Evolutionary conservation across 2,888 invertebrate species (phyloP).

Genomic region (Cataglyphis livida): DNA sequence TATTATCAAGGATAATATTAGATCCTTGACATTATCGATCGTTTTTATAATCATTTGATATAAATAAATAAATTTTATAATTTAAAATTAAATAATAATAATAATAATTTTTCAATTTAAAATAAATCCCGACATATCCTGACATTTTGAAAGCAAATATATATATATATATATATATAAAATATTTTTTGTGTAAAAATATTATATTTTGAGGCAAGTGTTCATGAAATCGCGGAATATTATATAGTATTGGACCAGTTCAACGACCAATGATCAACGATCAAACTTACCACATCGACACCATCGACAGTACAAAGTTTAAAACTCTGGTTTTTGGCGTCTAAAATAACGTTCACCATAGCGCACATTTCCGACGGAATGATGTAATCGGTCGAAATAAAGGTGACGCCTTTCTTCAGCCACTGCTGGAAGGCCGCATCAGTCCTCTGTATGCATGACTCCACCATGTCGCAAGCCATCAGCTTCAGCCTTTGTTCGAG

Average conservation of each 20-base stretch:
- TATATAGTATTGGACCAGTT: neutral
- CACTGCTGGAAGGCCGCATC: constrained; percentile 94
- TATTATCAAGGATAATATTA: neutral
- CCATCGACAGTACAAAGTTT: constrained; percentile 98
- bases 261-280: neutral
- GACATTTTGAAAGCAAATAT: neutral
- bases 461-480: constrained; percentile 99
- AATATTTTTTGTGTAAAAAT: neutral
- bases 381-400: constrained; percentile 98
- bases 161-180: neutral
- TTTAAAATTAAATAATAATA: neutral
- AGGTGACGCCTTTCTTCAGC: constrained; percentile 96
- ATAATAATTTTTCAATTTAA: too few relatives aligned
- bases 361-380: constrained; percentile 99
- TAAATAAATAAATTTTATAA: neutral
- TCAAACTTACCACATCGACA: constrained; percentile 94
- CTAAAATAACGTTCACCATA: constrained; percentile 99
- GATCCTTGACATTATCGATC: constrained; percentile 2
- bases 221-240: neutral
- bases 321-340: constrained; percentile 98
- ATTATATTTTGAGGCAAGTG: neutral
- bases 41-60: neutral
- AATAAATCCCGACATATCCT: too few relatives aligned
- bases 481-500: constrained; percentile 98
- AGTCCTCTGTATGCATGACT: constrained; percentile 97